phyloP scores from a whole-genome alignment of 2,797 vertebrate species.

The Cichlasoma orientale region DNA sequence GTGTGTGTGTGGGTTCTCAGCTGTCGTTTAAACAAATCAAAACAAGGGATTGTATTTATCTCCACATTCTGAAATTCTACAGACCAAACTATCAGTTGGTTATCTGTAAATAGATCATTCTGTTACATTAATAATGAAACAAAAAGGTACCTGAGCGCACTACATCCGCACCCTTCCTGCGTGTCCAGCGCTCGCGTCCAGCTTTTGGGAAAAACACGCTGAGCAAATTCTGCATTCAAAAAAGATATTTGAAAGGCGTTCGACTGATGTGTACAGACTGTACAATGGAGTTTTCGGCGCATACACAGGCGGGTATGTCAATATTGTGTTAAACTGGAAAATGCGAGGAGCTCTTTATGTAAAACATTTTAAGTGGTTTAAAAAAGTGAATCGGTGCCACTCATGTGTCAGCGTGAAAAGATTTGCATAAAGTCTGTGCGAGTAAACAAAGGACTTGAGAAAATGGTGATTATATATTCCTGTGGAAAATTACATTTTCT shows the following conservation, averaged over 20 bases:
- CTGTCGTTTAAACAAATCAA: neutral
- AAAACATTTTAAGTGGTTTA: neutral
- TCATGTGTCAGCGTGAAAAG: slow-evolving; percentile 8
- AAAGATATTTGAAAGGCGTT: neutral
- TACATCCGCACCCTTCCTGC: no score
- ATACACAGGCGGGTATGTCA: neutral
- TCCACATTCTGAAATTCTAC: neutral
- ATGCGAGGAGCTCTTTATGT: neutral
- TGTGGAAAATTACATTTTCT: neutral
- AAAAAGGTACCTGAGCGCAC: neutral
- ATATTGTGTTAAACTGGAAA: neutral
- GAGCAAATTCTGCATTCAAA: neutral
- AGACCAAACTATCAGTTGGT: neutral
- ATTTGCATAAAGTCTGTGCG: slow-evolving; percentile 6
- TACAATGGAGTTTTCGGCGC: neutral
- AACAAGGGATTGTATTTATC: neutral
- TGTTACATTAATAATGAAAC: rapidly evolving
- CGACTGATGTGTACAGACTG: neutral
- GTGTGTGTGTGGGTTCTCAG: neutral
- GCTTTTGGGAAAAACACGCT: neutral
- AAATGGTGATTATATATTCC: neutral
- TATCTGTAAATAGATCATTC: neutral
- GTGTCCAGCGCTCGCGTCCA: neutral
- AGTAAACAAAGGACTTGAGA: slow-evolving; percentile 7
- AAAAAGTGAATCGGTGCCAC: neutral